Evolutionary conservation across 64 coral and sea anemone genomes (phyloP).

Genomic region (Dendrophyllia cribrosa): DNA sequence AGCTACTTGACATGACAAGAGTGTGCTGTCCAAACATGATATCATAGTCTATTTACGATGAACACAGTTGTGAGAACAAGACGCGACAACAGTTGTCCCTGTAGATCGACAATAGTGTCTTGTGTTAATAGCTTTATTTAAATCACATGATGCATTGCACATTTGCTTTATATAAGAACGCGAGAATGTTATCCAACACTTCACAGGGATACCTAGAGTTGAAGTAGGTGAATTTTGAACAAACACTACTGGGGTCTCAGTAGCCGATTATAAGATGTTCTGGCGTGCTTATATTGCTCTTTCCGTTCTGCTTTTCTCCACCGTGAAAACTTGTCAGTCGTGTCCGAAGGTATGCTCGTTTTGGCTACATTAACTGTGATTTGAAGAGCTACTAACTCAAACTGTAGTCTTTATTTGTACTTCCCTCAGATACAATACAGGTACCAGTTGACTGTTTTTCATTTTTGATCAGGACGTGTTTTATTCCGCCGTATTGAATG

Average conservation of each 20-base stretch:
- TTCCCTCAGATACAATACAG: background rate
- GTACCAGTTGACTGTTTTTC: background rate
- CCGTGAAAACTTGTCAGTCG: background rate
- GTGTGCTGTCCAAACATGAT: constrained; percentile 14
- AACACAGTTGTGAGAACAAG: background rate
- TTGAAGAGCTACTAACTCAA: no score
- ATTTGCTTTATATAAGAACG: background rate
- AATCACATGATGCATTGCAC: no score
- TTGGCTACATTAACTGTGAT: background rate
- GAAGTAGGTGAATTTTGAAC: background rate
- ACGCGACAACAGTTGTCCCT: background rate
- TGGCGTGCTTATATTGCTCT: background rate
- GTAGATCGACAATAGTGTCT: background rate
- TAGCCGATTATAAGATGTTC: background rate
- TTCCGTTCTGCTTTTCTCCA: background rate
- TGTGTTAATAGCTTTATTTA: background rate
- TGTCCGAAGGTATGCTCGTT: constrained; percentile 22
- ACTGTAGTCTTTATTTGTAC: background rate
- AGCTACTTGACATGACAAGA: background rate
- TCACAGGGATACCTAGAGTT: background rate
- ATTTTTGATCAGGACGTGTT: no score
- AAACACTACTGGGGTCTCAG: background rate
- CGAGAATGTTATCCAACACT: background rate
- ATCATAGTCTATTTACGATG: background rate
- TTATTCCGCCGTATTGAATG: no score